These are phyloP conservation scores for Panthera tigris DNA, from an alignment of 2,113 vertebrate genomes.

Conservation along the genomic window DNA sequence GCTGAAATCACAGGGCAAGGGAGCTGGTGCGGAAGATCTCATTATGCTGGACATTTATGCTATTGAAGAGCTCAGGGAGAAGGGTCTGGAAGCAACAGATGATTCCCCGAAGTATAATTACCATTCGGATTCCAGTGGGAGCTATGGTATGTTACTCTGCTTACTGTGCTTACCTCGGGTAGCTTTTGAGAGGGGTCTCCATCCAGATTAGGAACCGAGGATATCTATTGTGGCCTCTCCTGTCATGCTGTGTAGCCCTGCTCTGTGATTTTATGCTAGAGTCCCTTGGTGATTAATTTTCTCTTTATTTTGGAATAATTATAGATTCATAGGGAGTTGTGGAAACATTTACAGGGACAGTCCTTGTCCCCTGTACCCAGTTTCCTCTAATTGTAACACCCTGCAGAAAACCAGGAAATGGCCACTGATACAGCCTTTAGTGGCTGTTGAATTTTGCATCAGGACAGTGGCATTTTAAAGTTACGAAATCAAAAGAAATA, in stretches of 20 bases:
- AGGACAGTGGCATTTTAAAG: not conserved
- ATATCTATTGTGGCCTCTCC: not conserved
- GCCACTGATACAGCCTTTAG: not conserved
- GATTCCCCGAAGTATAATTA: constrained; percentile 95
- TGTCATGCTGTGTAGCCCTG: not conserved
- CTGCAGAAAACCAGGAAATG: not conserved
- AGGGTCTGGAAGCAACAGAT: constrained; percentile 88
- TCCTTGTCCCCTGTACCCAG: not conserved
- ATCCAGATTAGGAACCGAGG: not conserved
- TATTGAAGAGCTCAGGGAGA: constrained; percentile 95
- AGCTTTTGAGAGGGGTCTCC: not conserved
- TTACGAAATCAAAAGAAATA: constrained; percentile 1
- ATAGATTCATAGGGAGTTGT: not conserved
- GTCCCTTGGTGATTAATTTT: not conserved
- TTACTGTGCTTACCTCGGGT: not conserved
- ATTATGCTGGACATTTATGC: constrained; percentile 99
- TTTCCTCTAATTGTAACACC: not conserved
- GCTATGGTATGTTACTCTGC: constrained; percentile 81
- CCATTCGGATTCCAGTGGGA: constrained; percentile 80
- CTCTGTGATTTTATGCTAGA: not conserved
- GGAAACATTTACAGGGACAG: not conserved
- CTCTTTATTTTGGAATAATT: constrained; percentile 39
- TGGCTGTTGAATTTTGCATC: not conserved
- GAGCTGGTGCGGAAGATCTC: constrained; percentile 92
- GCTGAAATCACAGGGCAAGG: constrained; percentile 97